Conservation (phyloP, 2,888 invertebrate genomes). For the Tinea trinotella region DNA sequence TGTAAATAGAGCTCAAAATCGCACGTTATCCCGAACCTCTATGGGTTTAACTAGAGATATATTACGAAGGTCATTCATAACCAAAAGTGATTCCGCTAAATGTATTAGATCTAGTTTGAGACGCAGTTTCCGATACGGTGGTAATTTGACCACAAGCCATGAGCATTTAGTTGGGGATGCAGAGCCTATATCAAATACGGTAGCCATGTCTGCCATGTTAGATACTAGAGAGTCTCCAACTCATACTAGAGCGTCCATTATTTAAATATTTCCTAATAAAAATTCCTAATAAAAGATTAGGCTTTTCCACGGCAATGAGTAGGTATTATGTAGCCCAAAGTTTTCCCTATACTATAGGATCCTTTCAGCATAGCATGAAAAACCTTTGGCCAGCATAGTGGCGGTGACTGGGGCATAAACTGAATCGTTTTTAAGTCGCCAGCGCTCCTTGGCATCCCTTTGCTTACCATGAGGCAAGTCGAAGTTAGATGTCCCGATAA, state of each 20-base stretch:
- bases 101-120: slow-evolving; percentile 56
- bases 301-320: too few relatives aligned
- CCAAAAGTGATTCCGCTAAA: slow-evolving; percentile 24
- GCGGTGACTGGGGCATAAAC: too few relatives aligned
- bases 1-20: slow-evolving; percentile 13
- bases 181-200: slow-evolving; percentile 71
- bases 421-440: too few relatives aligned
- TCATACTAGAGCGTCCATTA: slow-evolving; percentile 51
- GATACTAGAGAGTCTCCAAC: slow-evolving; percentile 35
- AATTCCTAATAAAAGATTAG: too few relatives aligned
- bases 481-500: too few relatives aligned
- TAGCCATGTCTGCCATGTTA: slow-evolving; percentile 58
- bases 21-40: slow-evolving; percentile 36
- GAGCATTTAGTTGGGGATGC: slow-evolving; percentile 74
- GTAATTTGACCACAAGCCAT: slow-evolving; percentile 60
- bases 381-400: too few relatives aligned
- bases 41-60: slow-evolving; percentile 49
- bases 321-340: too few relatives aligned
- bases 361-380: too few relatives aligned
- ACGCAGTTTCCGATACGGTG: slow-evolving; percentile 57
- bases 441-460: too few relatives aligned
- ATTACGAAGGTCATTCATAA: slow-evolving; percentile 38
- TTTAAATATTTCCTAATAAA: too few relatives aligned
- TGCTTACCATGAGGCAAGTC: too few relatives aligned
- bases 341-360: too few relatives aligned